Evolutionary conservation across 2,113 vertebrate species (phyloP).

Genomic region (Microcebus ravelobensis): DNA sequence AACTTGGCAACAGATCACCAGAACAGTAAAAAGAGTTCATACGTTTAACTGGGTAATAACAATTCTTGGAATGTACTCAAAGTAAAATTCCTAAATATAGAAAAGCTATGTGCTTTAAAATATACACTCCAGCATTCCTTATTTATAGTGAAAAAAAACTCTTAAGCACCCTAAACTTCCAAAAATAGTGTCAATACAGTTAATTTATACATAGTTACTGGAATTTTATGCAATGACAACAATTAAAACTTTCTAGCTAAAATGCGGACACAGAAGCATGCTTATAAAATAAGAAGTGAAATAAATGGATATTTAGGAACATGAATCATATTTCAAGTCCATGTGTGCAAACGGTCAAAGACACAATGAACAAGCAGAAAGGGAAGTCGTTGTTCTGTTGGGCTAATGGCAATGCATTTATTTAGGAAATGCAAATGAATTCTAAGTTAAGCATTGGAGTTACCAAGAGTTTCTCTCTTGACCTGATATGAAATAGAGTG

Average conservation of each 20-base stretch:
- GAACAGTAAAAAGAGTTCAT: constrained; percentile 47
- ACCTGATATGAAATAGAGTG: neutral
- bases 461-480: neutral
- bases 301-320: neutral
- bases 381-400: neutral
- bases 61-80: constrained; percentile 58
- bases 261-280: neutral
- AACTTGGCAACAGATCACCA: constrained; percentile 51
- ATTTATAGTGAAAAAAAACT: constrained; percentile 31
- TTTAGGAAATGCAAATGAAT: neutral
- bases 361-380: neutral
- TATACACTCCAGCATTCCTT: constrained; percentile 51
- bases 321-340: neutral
- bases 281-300: constrained; percentile 19
- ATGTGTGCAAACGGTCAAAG: neutral
- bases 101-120: constrained; percentile 56
- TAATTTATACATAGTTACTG: neutral
- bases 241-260: neutral
- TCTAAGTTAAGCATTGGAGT: neutral
- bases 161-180: neutral
- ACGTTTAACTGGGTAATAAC: constrained; percentile 44
- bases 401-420: neutral
- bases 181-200: neutral
- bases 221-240: neutral
- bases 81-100: constrained; percentile 68